Evolutionary conservation across 2,113 vertebrate genomes (phyloP).

Genomic region (Crotalus horridus): DNA sequence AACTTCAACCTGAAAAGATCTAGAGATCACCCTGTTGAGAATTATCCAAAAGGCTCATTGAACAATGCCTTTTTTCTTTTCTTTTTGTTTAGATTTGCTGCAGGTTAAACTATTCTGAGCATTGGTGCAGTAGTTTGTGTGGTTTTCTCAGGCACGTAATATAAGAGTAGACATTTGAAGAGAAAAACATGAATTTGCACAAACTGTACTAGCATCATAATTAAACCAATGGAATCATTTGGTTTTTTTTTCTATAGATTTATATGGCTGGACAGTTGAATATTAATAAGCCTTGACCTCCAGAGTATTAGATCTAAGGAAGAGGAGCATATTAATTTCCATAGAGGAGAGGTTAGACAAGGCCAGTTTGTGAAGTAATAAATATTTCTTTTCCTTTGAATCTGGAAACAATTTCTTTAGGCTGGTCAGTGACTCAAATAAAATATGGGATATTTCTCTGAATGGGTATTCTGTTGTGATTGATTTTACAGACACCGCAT

Average conservation of each 20-base stretch:
- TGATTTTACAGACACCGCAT: not conserved
- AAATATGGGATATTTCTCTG: not conserved
- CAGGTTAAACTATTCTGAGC: conserved; percentile 4
- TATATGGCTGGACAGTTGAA: not conserved
- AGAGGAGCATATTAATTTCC: conserved; percentile 25
- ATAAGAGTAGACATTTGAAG: conserved; percentile 13
- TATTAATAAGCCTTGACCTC: conserved; percentile 37
- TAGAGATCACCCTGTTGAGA: not conserved
- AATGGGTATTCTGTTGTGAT: not conserved
- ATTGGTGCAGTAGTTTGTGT: not conserved
- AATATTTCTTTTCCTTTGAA: not conserved
- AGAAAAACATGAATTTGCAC: not conserved
- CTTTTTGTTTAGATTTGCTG: not conserved
- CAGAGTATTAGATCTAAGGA: not conserved
- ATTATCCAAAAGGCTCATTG: not conserved
- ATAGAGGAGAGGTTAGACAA: conserved; percentile 10
- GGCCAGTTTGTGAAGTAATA: not conserved
- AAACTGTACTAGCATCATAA: conserved; percentile 9
- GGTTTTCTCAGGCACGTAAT: conserved; percentile 3
- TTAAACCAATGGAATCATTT: conserved; percentile 14
- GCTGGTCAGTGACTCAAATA: not conserved
- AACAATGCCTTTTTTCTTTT: not conserved
- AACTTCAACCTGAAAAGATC: not conserved
- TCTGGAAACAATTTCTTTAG: conserved; percentile 21
- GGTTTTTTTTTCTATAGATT: conserved; percentile 37